Base-by-base conservation (phyloP, 2,797 vertebrate genomes). In the Phaenicophaeus curvirostris region DNA sequence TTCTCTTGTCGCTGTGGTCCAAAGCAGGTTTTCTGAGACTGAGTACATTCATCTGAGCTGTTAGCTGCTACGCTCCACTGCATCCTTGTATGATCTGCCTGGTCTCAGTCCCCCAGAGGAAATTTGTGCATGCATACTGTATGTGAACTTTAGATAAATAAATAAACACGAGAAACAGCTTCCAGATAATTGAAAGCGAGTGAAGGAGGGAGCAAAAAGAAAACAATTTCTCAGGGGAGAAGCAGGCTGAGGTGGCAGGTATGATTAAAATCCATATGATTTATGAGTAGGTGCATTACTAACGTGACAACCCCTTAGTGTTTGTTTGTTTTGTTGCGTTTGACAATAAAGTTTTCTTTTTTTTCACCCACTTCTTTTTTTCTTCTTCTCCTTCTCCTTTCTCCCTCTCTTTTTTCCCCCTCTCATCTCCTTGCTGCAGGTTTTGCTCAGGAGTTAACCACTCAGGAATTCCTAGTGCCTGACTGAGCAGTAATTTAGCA, bases 251-350 rank as follows among this genome's bases (percentile, higher is more conserved):
- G 95, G 97, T 98, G 97, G 97, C 98, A 98, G 98, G 99, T 99
- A 98, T 98, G 99, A 99, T 99, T 99, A 99, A 99, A 99, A 98
- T 98, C 98, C 93, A 80, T 51, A 97, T 99, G 99, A 99, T 99
- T 99, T 99, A 99, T 99, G 98, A 98, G 98, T 98, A 98, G 98
- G 98, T 99, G 98, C 94, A 97, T 97, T 96, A 88, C 97, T 96
- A 96, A 97, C 96, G 96, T 98, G 98, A 98, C 98, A 98, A 95
- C 97, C 96, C 97, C 97, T 98, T 97, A 93, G 81, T 87, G 97
- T 97, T 97, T 95, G 92, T 95, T 97, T 97, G 97, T 94, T 97
- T 97, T 91, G 95, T 90, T 89, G 84, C 82, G 19, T 96, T 97
- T 97, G 89, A 97, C 95, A 95, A 97, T 96, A 97, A 97, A 98